Conservation (phyloP, 2,888 invertebrate genomes). For the Callinectes sapidus region DNA sequence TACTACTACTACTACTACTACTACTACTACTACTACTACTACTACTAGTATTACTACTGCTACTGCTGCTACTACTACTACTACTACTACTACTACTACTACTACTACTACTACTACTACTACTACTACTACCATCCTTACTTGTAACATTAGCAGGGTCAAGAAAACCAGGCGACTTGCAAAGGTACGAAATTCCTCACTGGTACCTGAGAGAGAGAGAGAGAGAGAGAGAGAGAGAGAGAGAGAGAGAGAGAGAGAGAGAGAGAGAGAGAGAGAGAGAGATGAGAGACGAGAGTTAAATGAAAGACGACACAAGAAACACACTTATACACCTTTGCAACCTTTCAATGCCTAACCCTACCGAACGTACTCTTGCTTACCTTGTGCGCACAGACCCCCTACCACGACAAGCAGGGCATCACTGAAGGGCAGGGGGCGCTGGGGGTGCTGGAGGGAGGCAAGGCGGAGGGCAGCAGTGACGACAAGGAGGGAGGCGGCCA, state of each 20-base stretch:
- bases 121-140: neutral
- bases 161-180: slow-evolving; percentile 38
- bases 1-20: too few relatives aligned
- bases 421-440: neutral
- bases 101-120: neutral
- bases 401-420: slow-evolving; percentile 38
- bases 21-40: slow-evolving; percentile 38
- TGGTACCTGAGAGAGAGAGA: slow-evolving; percentile 28
- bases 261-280: slow-evolving; percentile 1
- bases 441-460: neutral
- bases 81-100: neutral
- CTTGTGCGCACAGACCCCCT: slow-evolving; percentile 43
- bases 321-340: neutral
- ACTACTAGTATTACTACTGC: slow-evolving; percentile 37
- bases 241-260: neutral
- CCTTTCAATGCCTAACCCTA: neutral
- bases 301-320: neutral
- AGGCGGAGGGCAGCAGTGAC: slow-evolving; percentile 6
- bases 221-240: slow-evolving; percentile 1
- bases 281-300: neutral
- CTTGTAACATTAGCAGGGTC: slow-evolving; percentile 33
- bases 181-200: neutral
- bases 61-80: neutral
- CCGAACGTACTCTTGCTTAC: neutral
- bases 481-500: neutral